phyloP scores from a whole-genome alignment of 2,888 invertebrate species.

The Neocrepidodera transversa region DNA sequence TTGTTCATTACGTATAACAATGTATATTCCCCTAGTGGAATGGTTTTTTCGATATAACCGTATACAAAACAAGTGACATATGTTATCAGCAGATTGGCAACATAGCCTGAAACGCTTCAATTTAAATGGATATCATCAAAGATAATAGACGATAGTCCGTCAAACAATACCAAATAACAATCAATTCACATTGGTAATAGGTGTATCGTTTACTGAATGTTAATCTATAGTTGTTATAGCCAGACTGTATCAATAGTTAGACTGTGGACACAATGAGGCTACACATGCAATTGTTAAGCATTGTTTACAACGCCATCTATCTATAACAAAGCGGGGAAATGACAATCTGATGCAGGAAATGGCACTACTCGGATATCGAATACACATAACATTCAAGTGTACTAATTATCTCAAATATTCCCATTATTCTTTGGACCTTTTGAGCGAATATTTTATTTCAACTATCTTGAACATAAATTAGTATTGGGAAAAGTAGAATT shows the following conservation, averaged over 20 bases:
- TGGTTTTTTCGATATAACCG: no score
- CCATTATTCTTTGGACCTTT: slow-evolving; percentile 4
- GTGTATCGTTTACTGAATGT: slow-evolving; percentile 59
- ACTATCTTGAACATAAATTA: no score
- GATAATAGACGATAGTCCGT: slow-evolving; percentile 41
- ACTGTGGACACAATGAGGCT: slow-evolving; percentile 56
- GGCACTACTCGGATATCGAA: slow-evolving; percentile 44
- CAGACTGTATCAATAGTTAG: slow-evolving; percentile 57
- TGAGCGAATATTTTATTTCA: no score
- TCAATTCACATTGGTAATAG: slow-evolving; percentile 59
- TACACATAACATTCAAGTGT: slow-evolving; percentile 26
- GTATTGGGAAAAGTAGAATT: no score
- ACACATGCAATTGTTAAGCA: slow-evolving; percentile 58
- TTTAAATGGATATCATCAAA: slow-evolving; percentile 38
- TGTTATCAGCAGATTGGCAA: slow-evolving; percentile 21
- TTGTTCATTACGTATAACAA: no score
- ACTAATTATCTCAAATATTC: slow-evolving; percentile 24
- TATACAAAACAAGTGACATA: not conserved
- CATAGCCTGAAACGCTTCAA: slow-evolving; percentile 28
- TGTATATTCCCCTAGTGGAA: no score
- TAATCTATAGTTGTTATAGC: slow-evolving; percentile 59
- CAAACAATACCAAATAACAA: slow-evolving; percentile 54
- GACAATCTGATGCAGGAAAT: slow-evolving; percentile 54
- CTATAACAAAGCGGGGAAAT: slow-evolving; percentile 55
- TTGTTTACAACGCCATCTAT: slow-evolving; percentile 56